These are phyloP conservation scores for Brevimyrus niger DNA, from an alignment of 2,113 vertebrate species.

Conservation along the genomic window DNA sequence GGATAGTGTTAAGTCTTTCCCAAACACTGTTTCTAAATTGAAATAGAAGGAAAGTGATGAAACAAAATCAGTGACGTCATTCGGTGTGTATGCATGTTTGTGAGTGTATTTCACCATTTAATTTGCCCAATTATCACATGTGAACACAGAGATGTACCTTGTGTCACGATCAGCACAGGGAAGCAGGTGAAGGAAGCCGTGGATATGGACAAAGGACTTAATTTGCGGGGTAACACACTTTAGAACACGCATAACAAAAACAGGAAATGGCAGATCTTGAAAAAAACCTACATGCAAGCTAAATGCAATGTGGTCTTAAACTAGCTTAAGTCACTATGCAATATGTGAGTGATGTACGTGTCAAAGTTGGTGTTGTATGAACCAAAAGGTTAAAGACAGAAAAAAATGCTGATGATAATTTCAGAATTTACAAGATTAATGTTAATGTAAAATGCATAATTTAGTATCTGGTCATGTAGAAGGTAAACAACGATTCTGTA, in stretches of 20 bases:
- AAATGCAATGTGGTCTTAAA: neutral
- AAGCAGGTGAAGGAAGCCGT: no score
- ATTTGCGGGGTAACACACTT: no score
- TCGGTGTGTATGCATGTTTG: slow-evolving; percentile 8
- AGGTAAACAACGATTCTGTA: no score
- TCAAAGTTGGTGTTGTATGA: neutral
- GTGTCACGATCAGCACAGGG: no score
- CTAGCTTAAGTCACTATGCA: neutral
- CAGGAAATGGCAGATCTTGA: neutral
- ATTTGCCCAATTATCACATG: neutral
- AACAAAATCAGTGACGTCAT: neutral
- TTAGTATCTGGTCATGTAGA: no score
- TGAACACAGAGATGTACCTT: neutral
- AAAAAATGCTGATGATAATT: no score
- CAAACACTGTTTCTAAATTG: neutral
- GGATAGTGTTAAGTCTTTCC: neutral
- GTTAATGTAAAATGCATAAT: no score
- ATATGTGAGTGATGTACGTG: neutral
- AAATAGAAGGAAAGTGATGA: neutral
- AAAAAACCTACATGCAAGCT: neutral
- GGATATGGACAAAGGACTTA: no score
- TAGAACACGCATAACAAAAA: no score
- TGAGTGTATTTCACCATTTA: neutral
- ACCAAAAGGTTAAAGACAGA: no score
- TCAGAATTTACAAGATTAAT: no score